phyloP scores from a whole-genome alignment of 2,888 invertebrate genomes.

The Cryptocephalus primarius region DNA sequence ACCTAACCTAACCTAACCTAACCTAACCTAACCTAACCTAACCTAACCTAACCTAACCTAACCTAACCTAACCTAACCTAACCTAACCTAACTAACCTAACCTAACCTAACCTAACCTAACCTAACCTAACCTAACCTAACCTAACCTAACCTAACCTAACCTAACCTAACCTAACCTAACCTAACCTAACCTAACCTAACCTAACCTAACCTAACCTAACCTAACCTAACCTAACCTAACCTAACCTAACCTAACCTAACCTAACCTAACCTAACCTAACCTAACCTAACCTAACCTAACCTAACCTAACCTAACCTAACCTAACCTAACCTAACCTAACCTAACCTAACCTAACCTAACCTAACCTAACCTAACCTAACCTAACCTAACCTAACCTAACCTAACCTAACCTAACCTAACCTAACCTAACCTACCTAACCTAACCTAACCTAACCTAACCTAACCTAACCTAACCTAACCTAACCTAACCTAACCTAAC shows the following conservation, averaged over 20 bases:
- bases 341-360: constrained; percentile 6
- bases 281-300: constrained; percentile 7
- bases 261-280: constrained; percentile 6
- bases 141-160: constrained; percentile 4
- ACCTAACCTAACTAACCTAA: constrained; percentile 3
- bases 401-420: constrained; percentile 7
- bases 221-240: constrained; percentile 6
- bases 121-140: constrained; percentile 1
- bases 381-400: constrained; percentile 7
- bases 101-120: constrained; percentile 5
- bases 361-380: constrained; percentile 6
- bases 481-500: constrained; percentile 6
- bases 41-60: constrained; percentile 13
- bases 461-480: constrained; percentile 6
- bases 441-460: constrained; percentile 6
- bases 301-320: constrained; percentile 9
- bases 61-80: constrained; percentile 16
- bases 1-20: constrained; percentile 1
- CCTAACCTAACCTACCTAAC: constrained; percentile 6
- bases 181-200: constrained; percentile 5
- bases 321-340: constrained; percentile 6
- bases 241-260: constrained; percentile 4
- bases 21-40: neutral
- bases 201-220: constrained; percentile 5
- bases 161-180: constrained; percentile 5